These are phyloP conservation scores for Rhinolophus ferrumequinum DNA, from an alignment of 2,113 vertebrate genomes.

Conservation along the genomic window DNA sequence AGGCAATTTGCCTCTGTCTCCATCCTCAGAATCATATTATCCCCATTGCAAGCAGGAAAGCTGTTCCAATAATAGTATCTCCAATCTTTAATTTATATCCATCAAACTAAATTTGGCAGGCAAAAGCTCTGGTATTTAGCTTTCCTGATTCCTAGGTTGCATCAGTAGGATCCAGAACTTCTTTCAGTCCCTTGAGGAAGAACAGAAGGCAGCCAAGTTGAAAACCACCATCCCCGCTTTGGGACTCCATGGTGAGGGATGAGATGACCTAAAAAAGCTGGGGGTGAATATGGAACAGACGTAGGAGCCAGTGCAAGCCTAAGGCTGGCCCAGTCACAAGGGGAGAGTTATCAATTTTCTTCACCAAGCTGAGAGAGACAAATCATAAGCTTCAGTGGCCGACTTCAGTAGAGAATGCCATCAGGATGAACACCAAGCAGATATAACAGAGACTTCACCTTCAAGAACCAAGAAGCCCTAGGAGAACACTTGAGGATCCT, in stretches of 20 bases:
- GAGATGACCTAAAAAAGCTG: neutral
- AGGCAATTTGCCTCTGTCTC: neutral
- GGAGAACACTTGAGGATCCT: neutral
- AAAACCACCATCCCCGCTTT: neutral
- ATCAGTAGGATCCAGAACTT: neutral
- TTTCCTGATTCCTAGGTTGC: neutral
- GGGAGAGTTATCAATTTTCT: neutral
- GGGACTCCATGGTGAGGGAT: neutral
- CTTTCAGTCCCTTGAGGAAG: neutral
- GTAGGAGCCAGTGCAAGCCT: neutral
- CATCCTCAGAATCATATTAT: neutral
- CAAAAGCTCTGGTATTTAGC: neutral
- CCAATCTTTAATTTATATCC: neutral
- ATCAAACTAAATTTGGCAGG: neutral
- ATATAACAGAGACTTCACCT: neutral
- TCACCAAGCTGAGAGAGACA: neutral
- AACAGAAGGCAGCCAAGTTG: neutral
- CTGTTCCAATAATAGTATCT: neutral
- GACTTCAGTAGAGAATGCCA: neutral
- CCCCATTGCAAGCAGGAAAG: neutral
- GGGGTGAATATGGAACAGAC: neutral
- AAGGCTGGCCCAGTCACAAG: neutral
- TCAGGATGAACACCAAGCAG: neutral
- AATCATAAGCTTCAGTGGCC: neutral
- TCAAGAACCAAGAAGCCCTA: neutral